Base-by-base conservation (phyloP, 2,888 invertebrate species). In the Fragum whitleyi region DNA sequence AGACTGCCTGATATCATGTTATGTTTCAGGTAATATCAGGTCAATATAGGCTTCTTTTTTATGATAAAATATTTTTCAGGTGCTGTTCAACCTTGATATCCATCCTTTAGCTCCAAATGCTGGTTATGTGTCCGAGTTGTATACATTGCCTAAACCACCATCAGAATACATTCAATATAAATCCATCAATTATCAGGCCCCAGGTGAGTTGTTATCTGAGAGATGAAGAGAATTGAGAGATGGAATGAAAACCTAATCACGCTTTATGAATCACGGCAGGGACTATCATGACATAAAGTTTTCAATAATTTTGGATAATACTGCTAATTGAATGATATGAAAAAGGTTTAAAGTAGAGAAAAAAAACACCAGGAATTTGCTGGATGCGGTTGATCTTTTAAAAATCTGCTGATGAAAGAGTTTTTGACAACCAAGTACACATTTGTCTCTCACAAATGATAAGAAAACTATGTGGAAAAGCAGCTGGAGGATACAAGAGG, bases 81-180 rank as follows among this genome's bases (percentile, higher is more conserved):
- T 42, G 21, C 2, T 42, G 23, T 65, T 65, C 19, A 23, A 14
- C 1, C 42, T 65, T 1, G 6, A 2, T 1, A 42, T 65, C 29
- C 26, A 23, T 26, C 65, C 65, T 9, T 1, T 39, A 39, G 19
- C 26, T 14, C 69, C 69, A 11, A 21, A 5, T 2, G n/a, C 9
- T 21, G 21, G 7, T 7, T 55, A 55, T 28, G 29, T 19, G 7
- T 69, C 23, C 19, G 55, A 69, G 23, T 23, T 51, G 9, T 53
- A 29, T 53, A 55, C 53, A 5, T 23, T 74, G 32, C 61, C 65
- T 1, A 65, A 65, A 23, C 65, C 65, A 23, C n/a, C 21, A 21
- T 23, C 57, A 82, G 78, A 76, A 69, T n/a, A 21, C 32, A 29
- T 74, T 76, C 61, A 53, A 39, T 39, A 42, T 73, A 65, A 36